phyloP scores from a whole-genome alignment of 2,797 vertebrate genomes.

The Acanthopagrus latus region DNA sequence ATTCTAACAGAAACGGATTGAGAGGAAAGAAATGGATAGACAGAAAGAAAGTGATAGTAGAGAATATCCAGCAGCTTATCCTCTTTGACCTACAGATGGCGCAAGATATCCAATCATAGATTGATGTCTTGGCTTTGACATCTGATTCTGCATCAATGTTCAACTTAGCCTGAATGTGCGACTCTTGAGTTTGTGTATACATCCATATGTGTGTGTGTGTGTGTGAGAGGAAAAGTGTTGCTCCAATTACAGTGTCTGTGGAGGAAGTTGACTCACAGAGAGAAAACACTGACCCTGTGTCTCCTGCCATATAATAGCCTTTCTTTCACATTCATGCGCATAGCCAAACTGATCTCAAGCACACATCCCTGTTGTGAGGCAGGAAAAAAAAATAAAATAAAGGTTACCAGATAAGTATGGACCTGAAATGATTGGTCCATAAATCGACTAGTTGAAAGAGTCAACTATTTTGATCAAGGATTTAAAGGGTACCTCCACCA shows the following conservation, averaged over 20 bases:
- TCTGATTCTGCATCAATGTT: neutral
- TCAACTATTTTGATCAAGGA: neutral
- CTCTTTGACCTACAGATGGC: conserved; percentile 75
- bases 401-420: neutral
- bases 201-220: neutral
- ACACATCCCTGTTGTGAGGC: conserved; percentile 1
- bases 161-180: conserved; percentile 17
- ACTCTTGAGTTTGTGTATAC: conserved; percentile 23
- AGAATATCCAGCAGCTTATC: neutral
- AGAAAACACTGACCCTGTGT: conserved; percentile 45
- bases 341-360: conserved; percentile 13
- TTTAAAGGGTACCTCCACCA: too few relatives aligned
- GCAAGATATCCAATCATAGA: conserved; percentile 66
- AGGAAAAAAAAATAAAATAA: neutral
- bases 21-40: neutral
- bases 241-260: conserved; percentile 55
- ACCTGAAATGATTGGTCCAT: neutral
- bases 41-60: neutral
- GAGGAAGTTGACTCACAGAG: conserved; percentile 60
- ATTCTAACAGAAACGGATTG: neutral
- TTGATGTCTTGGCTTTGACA: neutral
- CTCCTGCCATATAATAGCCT: conserved; percentile 11
- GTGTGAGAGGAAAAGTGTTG: conserved; percentile 36
- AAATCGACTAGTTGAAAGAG: neutral
- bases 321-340: conserved; percentile 14